Evolutionary conservation across 2,888 invertebrate species (phyloP), one percentile per base, ranked within the genome.

Genomic region (Notocelia uddmanniana): DNA sequence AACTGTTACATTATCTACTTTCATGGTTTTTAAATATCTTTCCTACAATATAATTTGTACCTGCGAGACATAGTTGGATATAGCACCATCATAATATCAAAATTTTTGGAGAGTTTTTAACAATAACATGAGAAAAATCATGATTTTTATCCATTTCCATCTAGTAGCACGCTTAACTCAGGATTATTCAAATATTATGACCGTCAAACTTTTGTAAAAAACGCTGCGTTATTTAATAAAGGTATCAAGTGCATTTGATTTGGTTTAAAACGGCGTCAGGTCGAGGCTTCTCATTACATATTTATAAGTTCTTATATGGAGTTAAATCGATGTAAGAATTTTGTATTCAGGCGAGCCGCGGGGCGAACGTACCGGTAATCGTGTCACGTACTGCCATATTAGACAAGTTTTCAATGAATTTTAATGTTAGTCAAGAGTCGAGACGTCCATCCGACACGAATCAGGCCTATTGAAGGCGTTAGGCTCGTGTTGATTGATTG

Each of bases 381-480:
- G 75, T 77, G 78, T 86, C 85, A 86, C 85, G 81, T 84, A 78
- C 76, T 76, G 76, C 85, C 83, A 82, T 86, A 86, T 86, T 85
- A 86, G 83, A 86, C 83, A 84, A 84, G 85, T 84, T 86, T 85
- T 85, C 85, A 85, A 87, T 88, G 85, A 87, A 89, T 89, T 88
- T 88, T 87, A 89, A 89, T 87, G 85, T 75, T 74, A 74, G 76
- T 59, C 59, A 77, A 76, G 66, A 68, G 66, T 59, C 68, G 69
- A 75, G 71, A 73, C 73, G 77, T 69, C 73, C 69, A 68, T 67
- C 71, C 52, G 73, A 69, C 73, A 69, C 69, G 71, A 72, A 77
- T 77, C 74, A 74, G 63, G 69, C 66, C 74, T 72, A 76, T 73
- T 75, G 74, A 75, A 77, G 73, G 69, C 74, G 74, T 31, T 50